Conservation (phyloP, 2,797 vertebrate genomes). For the Tenualosa thibaudeaui region DNA sequence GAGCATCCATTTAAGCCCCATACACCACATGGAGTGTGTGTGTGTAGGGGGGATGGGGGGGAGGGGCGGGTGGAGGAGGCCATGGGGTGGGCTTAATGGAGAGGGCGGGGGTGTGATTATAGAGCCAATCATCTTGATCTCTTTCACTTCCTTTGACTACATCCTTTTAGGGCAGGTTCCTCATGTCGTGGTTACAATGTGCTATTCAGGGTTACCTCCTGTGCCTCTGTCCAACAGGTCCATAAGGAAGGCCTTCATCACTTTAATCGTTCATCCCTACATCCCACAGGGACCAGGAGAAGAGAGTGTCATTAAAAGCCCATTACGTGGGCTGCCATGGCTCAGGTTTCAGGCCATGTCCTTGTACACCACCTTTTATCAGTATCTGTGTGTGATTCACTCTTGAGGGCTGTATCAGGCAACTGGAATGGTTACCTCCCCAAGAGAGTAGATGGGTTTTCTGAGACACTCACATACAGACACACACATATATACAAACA, state of each 20-base stretch:
- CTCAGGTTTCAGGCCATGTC: not conserved
- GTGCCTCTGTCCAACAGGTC: constrained; percentile 3
- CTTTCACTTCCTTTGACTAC: constrained; percentile 11
- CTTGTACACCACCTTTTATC: not conserved
- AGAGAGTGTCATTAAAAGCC: constrained; percentile 21
- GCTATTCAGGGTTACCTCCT: not conserved
- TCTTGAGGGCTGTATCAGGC: not conserved
- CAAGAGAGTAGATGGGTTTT: constrained; percentile 11
- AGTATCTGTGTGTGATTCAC: not conserved
- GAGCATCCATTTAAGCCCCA: not conserved
- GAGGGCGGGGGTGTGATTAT: not conserved
- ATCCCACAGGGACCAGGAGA: not conserved
- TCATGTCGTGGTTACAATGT: constrained; percentile 5
- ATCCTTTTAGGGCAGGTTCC: constrained; percentile 4
- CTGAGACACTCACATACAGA: not conserved
- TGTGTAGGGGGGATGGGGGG: not conserved
- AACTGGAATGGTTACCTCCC: not conserved
- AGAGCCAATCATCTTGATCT: constrained; percentile 9
- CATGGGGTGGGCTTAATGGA: not conserved
- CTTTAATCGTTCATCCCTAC: constrained; percentile 15
- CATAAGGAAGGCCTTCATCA: constrained; percentile 11
- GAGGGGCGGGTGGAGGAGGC: not conserved
- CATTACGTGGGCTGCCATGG: not conserved
- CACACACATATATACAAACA: not conserved
- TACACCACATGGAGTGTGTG: not conserved